Conservation (phyloP, 2,113 vertebrate genomes). For the Vulpes ferrilata region DNA sequence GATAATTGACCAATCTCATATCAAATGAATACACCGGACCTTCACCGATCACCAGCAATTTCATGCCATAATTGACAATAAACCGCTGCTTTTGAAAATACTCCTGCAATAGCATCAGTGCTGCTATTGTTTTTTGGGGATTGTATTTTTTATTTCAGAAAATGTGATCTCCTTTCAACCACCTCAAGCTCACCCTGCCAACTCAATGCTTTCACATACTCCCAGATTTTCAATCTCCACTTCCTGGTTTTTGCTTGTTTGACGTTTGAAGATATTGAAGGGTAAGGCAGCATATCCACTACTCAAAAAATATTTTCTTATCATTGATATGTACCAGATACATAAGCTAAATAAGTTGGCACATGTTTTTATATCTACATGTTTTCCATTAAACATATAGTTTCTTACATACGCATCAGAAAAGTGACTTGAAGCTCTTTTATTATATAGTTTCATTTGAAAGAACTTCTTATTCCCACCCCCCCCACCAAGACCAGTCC, state of each 20-base stretch:
- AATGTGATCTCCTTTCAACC: background rate
- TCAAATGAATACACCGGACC: slow-evolving; percentile 35
- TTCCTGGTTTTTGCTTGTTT: background rate
- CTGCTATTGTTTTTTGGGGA: background rate
- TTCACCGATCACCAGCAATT: background rate
- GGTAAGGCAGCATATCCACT: background rate
- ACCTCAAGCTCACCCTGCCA: background rate
- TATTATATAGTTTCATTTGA: background rate
- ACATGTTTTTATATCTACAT: background rate
- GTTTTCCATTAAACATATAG: background rate
- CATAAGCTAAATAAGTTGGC: background rate
- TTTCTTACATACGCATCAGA: background rate
- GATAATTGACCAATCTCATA: background rate
- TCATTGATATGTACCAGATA: background rate
- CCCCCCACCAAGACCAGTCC: background rate
- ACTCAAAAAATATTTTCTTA: background rate
- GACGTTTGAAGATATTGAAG: slow-evolving; percentile 27
- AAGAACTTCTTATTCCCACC: background rate
- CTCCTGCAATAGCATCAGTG: background rate
- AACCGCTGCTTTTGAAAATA: background rate
- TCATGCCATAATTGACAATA: slow-evolving; percentile 47
- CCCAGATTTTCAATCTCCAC: background rate
- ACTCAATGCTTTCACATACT: fast-evolving
- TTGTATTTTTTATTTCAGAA: background rate
- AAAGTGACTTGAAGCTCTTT: background rate